Conservation (phyloP, 2,888 invertebrate genomes). For the Andrena camellia region DNA sequence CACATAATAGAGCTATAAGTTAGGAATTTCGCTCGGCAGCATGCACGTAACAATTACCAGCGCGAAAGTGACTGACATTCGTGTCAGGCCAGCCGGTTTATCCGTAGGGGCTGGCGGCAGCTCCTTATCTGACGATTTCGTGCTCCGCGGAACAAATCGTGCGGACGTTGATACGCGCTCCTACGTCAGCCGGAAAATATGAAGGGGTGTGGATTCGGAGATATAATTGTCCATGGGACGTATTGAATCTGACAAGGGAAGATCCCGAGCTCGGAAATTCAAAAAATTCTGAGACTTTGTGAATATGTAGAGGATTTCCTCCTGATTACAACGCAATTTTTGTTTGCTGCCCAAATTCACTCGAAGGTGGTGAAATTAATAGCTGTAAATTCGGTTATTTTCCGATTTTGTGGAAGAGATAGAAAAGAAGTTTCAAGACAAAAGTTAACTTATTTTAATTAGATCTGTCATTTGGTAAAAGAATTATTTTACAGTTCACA, state of each 20-base stretch:
- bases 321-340: too few relatives aligned
- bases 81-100: constrained; percentile 57
- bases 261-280: too few relatives aligned
- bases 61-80: constrained; percentile 75
- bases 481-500: too few relatives aligned
- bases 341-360: too few relatives aligned
- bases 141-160: constrained; percentile 69
- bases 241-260: constrained; percentile 17
- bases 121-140: constrained; percentile 77
- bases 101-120: constrained; percentile 42
- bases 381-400: too few relatives aligned
- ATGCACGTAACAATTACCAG: constrained; percentile 75
- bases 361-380: too few relatives aligned
- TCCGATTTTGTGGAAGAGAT: too few relatives aligned
- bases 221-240: constrained; percentile 30
- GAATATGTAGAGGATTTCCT: too few relatives aligned
- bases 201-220: constrained; percentile 29
- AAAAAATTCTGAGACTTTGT: too few relatives aligned
- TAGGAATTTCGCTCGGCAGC: constrained; percentile 41
- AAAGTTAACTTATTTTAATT: too few relatives aligned
- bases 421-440: too few relatives aligned
- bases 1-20: constrained; percentile 48
- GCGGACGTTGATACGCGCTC: constrained; percentile 42
- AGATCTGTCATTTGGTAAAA: too few relatives aligned
- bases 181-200: constrained; percentile 35